Conservation (phyloP, 2,113 vertebrate genomes). For the Elaphurus davidianus region DNA sequence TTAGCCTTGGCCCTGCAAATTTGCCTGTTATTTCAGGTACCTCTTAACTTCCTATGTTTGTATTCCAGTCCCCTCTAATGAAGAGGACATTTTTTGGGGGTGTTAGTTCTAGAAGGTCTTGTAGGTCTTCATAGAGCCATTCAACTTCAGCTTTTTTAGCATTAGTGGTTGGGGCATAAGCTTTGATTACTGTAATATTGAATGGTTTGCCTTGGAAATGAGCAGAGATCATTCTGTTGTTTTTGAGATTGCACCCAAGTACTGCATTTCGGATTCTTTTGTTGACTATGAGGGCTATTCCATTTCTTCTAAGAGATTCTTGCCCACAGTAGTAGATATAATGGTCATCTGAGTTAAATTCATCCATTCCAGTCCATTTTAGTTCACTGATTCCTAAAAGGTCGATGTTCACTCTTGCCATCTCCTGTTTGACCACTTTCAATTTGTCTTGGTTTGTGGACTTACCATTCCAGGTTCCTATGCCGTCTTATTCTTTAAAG, state of each 20-base stretch:
- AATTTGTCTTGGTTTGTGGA: not conserved
- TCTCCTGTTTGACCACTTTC: not conserved
- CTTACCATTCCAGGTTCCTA: not conserved
- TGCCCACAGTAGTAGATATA: not conserved
- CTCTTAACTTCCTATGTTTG: not conserved
- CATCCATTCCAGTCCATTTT: not conserved
- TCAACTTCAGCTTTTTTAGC: not conserved
- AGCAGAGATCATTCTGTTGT: not conserved
- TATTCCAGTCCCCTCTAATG: not conserved
- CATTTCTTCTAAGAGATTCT: not conserved
- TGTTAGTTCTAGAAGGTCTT: not conserved
- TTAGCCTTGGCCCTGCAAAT: not conserved
- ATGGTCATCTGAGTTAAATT: not conserved
- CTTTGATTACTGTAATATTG: not conserved
- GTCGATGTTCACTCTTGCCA: not conserved
- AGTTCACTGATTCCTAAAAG: not conserved
- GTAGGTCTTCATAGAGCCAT: not conserved
- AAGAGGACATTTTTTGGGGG: rapidly evolving
- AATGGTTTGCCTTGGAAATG: not conserved
- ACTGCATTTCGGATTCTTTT: not conserved
- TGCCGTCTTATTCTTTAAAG: not conserved
- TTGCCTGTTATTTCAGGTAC: not conserved
- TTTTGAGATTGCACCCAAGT: not conserved
- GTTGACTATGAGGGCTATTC: not conserved
- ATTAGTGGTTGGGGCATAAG: not conserved